Base-by-base conservation (phyloP, 2,113 vertebrate species). In the Budorcas taxicolor region DNA sequence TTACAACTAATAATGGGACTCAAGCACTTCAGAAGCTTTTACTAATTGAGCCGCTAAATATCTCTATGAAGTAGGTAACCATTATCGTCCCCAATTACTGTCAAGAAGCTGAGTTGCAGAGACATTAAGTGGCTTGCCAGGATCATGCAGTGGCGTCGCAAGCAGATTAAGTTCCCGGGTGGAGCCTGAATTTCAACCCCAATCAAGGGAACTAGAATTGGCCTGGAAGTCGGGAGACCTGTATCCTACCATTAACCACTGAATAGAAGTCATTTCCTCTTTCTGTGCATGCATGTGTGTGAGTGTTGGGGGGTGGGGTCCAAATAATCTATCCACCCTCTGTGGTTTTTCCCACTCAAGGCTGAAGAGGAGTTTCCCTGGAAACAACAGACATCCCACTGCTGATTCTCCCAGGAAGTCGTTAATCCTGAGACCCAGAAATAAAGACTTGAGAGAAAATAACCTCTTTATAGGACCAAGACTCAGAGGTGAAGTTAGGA, bases 61-160 rank as follows among this genome's bases (percentile, higher is more conserved):
- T 90, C 95, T 95, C 92, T 96, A 60, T 85, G 92, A 97, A 98
- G 97, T 96, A 97, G 97, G 96, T 96, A 95, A 97, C 97, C 94
- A 95, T 98, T 97, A 97, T 96, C 90, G 21, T 96, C 93, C 96
- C 93, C 97, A 97, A 97, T 98, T 97, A 98, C 97, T 97, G 96
- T 97, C 97, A 96, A 95, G 96, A 92, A 97, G 96, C 96, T 92
- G 92, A 97, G 95, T 94, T 94, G 87, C 81, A 27, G 92, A 90
- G 93, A 87, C 94, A 96, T 90, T 94, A 95, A 97, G 90, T 90
- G 95, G 89, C 93, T 95, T 87, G 95, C 91, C 92, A 84, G 97
- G 88, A 78, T 27, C 1, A 0, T 74, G 62, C 85, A 40, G 57
- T 8, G 6, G 78, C 84, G 31, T 76, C 29, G 2, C 53, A 74